Conservation (phyloP, 2,113 vertebrate genomes). For the Procavia capensis region DNA sequence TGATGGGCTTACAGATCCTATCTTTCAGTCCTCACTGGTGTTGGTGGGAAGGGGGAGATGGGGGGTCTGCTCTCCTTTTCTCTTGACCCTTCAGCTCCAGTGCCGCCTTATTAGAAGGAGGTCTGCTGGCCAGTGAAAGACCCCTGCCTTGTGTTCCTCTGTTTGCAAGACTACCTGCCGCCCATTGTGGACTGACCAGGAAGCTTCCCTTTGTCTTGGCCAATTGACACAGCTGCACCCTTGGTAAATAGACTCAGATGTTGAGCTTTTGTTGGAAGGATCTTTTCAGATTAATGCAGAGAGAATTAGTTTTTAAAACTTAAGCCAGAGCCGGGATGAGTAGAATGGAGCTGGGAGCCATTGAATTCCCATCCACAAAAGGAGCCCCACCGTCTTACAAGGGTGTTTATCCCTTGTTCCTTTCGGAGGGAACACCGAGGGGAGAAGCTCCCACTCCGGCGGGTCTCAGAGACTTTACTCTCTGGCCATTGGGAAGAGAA, state of each 20-base stretch:
- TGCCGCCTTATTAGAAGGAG: conserved; percentile 76
- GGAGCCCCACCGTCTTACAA: conserved; percentile 71
- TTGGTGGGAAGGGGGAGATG: neutral
- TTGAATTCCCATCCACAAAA: conserved; percentile 84
- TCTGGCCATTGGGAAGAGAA: conserved; percentile 42
- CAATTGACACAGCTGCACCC: conserved; percentile 96
- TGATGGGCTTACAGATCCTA: conserved; percentile 82
- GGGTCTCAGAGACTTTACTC: neutral
- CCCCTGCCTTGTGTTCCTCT: conserved; percentile 88
- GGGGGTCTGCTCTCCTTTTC: conserved; percentile 58
- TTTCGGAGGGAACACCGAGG: conserved; percentile 68
- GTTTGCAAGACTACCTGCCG: conserved; percentile 89
- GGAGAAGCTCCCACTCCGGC: neutral
- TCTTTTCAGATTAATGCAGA: conserved; percentile 86
- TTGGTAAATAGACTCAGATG: conserved; percentile 91
- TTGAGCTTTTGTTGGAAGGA: conserved; percentile 86
- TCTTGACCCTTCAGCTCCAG: conserved; percentile 79
- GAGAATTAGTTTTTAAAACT: conserved; percentile 86
- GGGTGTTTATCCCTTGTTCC: conserved; percentile 78
- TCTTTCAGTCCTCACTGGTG: conserved; percentile 78
- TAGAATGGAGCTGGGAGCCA: conserved; percentile 84
- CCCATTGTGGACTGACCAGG: conserved; percentile 89
- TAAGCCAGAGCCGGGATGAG: conserved; percentile 84
- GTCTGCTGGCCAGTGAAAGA: conserved; percentile 83
- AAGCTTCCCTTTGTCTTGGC: conserved; percentile 91